Conservation (phyloP, 1,140 invertebrate genomes). For the Triops cancriformis region DNA sequence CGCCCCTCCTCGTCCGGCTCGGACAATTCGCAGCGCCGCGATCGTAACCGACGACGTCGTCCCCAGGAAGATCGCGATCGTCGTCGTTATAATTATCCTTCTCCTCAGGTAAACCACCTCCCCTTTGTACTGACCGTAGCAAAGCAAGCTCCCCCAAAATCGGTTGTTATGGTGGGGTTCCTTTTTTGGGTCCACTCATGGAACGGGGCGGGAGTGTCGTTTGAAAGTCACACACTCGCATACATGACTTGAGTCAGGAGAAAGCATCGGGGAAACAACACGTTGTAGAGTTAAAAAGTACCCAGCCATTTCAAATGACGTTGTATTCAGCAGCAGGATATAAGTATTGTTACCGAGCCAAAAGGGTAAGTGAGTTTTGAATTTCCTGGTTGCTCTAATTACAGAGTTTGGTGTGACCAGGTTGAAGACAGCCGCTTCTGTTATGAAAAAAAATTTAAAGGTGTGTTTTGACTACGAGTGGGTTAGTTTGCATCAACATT, state of each 20-base stretch:
- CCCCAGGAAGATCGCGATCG: slow-evolving; percentile 24
- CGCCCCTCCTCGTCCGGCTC: slow-evolving; percentile 47
- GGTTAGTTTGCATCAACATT: not conserved
- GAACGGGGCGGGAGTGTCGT: not conserved
- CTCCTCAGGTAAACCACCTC: slow-evolving; percentile 33
- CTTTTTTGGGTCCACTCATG: not conserved
- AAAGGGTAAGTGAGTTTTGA: not conserved
- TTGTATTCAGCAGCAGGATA: not conserved
- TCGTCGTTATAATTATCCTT: slow-evolving; percentile 30
- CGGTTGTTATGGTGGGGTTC: slow-evolving; percentile 15
- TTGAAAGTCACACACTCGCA: not conserved
- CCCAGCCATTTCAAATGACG: not conserved
- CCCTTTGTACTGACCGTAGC: not conserved
- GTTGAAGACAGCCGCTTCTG: not conserved
- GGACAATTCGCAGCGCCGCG: slow-evolving; percentile 43
- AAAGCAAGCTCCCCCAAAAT: slow-evolving; percentile 1
- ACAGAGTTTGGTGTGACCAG: not conserved
- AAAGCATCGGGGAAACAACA: not conserved
- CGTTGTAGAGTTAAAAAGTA: not conserved
- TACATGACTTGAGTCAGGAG: slow-evolving; percentile 17
- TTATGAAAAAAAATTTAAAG: too few relatives aligned
- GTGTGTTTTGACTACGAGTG: not conserved
- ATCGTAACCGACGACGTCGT: slow-evolving; percentile 36
- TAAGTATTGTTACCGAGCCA: not conserved
- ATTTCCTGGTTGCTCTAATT: not conserved